Base-by-base conservation (phyloP, 2,888 invertebrate genomes). In the Liopterus haemorrhoidalis region DNA sequence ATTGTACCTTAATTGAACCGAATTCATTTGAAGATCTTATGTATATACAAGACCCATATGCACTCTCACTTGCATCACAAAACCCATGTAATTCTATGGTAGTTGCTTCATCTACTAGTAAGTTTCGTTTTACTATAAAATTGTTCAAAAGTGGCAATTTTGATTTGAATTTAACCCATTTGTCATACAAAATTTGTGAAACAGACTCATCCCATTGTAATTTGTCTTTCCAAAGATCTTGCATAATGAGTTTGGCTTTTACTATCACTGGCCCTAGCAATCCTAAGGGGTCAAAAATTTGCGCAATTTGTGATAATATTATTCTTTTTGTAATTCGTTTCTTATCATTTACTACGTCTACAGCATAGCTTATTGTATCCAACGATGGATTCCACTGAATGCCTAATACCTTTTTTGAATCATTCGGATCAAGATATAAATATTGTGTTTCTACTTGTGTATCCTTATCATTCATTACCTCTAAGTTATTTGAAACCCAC, bases 171-270 rank as follows among this genome's bases (percentile, higher is more conserved):
- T 36, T 22, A 12, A 3, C 15, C 36, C 36, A 36, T 36, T 36
- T 16, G 3, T 21, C 27, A 16, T 25, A 18, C 4, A 38, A 25
- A 3, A 11, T 16, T 18, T 9, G 24, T n/a, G 38, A 24, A 25
- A 38, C 9, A 25, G 38, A 38, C 27, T 38, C 38, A 16, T 38
- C 27, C 36, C 22, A 36, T 22, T 36, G 21, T 36, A 36, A 36
- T 14, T 36, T 36, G 11, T 21, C 36, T 22, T 36, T 36, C 22
- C 20, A 35, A 12, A 35, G 20, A n/a, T 35, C 35, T 35, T 35
- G 35, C 35, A 35, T 35, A 20, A 35, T 19, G 21, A 35, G 19
- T 20, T 35, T 35, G 4, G 2, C 20, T 20, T 19, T 35, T 4
- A 35, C 19, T 35, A 35, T 9, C 8, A 35, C 11, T 5, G 35